phyloP scores from a whole-genome alignment of 2,797 vertebrate species.

The Falco berigora region DNA sequence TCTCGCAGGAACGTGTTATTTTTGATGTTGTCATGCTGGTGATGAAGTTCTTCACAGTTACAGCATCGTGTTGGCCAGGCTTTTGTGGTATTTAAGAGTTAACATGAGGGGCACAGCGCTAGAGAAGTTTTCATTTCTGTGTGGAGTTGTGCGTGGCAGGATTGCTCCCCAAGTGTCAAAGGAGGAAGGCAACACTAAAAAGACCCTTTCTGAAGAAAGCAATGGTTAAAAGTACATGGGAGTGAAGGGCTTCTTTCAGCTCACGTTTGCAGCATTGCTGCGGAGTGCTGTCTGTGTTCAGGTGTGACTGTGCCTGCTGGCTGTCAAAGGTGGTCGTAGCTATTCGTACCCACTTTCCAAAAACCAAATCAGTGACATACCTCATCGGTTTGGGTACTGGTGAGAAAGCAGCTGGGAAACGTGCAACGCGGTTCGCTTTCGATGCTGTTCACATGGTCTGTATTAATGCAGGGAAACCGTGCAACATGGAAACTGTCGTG shows the following conservation, averaged over 20 bases:
- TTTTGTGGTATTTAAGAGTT: neutral
- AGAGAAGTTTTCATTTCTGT: neutral
- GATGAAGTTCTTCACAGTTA: neutral
- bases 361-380: fast-evolving
- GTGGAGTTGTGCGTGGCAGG: neutral
- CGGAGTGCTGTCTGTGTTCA: neutral
- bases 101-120: fast-evolving
- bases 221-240: neutral
- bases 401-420: neutral
- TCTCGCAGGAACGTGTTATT: neutral
- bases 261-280: fast-evolving
- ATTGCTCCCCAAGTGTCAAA: neutral
- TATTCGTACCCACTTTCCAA: neutral
- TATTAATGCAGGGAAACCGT: neutral
- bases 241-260: neutral
- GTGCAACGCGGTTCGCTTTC: neutral
- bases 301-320: neutral
- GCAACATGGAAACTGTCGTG: fast-evolving
- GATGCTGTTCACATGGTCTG: neutral
- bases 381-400: fast-evolving
- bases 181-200: neutral
- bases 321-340: neutral
- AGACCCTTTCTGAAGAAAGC: neutral
- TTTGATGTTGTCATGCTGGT: neutral
- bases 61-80: neutral